Evolutionary conservation across 2,113 vertebrate genomes (phyloP).

Genomic region (Microtus richardsoni): DNA sequence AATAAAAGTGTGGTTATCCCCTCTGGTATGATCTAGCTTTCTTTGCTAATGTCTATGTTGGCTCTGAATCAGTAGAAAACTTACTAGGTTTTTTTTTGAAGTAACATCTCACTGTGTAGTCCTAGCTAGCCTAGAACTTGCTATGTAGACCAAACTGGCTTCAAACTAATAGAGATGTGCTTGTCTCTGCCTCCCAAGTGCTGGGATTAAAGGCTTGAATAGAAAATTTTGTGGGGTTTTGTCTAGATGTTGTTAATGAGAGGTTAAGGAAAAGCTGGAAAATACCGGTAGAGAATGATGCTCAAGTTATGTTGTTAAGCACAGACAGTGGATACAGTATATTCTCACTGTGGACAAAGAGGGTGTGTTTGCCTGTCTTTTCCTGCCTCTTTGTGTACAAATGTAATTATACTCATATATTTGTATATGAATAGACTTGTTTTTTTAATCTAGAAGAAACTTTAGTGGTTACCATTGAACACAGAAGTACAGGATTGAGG

Average conservation of each 20-base stretch:
- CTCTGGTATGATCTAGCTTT: not conserved
- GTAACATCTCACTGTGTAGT: not conserved
- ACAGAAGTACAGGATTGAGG: not conserved
- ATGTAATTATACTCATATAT: not conserved
- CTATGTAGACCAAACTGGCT: not conserved
- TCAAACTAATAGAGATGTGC: not conserved
- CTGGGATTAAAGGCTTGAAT: not conserved
- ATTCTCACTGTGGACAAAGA: slow-evolving; percentile 37
- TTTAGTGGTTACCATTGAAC: not conserved
- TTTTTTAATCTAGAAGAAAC: slow-evolving; percentile 41
- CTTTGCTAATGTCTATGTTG: not conserved
- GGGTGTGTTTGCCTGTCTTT: not conserved
- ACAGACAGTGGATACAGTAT: not conserved
- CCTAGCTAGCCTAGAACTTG: not conserved
- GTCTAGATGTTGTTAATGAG: slow-evolving; percentile 23
- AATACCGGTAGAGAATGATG: slow-evolving; percentile 21
- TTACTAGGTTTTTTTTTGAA: not conserved
- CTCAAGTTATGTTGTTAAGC: not conserved
- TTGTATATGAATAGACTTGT: slow-evolving; percentile 48
- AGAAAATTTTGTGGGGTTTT: not conserved
- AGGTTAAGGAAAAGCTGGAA: slow-evolving; percentile 42
- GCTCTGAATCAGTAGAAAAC: slow-evolving; percentile 18
- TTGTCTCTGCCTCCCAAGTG: not conserved
- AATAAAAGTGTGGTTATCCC: not conserved
- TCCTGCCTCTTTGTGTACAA: not conserved